These are phyloP conservation scores for Yponomeuta cagnagella DNA, from an alignment of 2,888 invertebrate species.

Conservation along the genomic window DNA sequence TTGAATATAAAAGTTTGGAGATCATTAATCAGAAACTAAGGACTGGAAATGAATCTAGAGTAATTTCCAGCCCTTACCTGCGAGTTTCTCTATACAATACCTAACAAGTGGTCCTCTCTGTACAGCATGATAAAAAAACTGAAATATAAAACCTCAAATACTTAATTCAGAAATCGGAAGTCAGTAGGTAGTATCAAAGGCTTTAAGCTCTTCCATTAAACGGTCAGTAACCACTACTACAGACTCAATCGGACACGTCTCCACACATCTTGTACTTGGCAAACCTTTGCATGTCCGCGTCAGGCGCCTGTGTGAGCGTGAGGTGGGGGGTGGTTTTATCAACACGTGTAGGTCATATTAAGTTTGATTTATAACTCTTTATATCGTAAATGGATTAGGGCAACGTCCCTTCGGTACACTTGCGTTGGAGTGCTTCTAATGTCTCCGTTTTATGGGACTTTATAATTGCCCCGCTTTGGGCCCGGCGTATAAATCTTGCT, in stretches of 20 bases:
- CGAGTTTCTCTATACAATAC: too few species aligned
- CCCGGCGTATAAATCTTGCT: constrained; percentile 23
- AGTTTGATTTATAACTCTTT: constrained; percentile 74
- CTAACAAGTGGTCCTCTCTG: too few species aligned
- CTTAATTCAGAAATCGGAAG: too few species aligned
- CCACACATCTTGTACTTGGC: neutral
- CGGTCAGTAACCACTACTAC: neutral
- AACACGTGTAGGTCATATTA: constrained; percentile 73
- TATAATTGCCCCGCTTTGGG: constrained; percentile 45
- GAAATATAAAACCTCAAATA: too few species aligned
- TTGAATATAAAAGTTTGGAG: too few species aligned
- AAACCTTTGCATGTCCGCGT: neutral
- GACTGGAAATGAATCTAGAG: too few species aligned
- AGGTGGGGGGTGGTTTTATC: constrained; percentile 39
- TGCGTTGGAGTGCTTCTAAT: constrained; percentile 41
- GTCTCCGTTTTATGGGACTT: constrained; percentile 50
- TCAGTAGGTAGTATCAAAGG: too few species aligned
- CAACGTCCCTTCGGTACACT: constrained; percentile 41
- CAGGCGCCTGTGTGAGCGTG: neutral
- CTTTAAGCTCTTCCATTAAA: neutral
- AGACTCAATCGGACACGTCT: neutral
- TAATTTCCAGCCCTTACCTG: too few species aligned
- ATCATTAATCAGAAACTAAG: too few species aligned
- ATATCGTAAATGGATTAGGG: constrained; percentile 76
- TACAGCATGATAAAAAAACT: too few species aligned